Base-by-base conservation (phyloP, 1,140 invertebrate species). In the Macrosteles quadrilineatus region DNA sequence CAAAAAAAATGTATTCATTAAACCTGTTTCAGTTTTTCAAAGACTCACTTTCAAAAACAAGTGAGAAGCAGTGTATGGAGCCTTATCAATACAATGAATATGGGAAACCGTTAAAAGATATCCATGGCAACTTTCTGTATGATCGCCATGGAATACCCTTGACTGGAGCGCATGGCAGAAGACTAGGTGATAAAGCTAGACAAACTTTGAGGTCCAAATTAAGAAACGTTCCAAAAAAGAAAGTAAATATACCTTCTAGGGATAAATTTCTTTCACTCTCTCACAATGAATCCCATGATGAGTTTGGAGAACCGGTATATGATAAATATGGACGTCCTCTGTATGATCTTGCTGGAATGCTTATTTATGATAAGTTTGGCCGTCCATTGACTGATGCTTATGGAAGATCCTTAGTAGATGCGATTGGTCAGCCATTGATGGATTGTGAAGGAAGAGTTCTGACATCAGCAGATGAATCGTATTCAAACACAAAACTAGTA, bases 291-390 rank as follows among this genome's bases (percentile, higher is more conserved):
- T 43, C 32, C 1, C 23, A 23, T 31, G 68, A 70, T 53, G 17
- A 3, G 1, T 64, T 65, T 25, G 47, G 40, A n/a, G n/a, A 23
- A 21, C 62, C 68, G 14, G 23, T 29, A 53, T 70, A 64, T 53
- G 68, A 70, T 25, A 70, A 70, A 65, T 65, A 64, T 47, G 68
- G 68, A 0, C 40, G 68, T n/a, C 68, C 68, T 31, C 17, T 70
- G 12, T 65, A 70, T 19, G 68, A 70, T 27, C 25, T 70, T 14
- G 62, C 27, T 47, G 40, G 53, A 36, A 70, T 30, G 31, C 29
- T 63, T 14, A 50, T 70, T 53, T 70, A 70, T 53, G 62, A 70
- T 36, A 50, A 6, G 19, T 64, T 32, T 21, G 68, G 68, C 1
- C 29, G 62, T 17, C 68, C 68, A 25, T 23, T 66, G 32, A 66